Evolutionary conservation across 2,888 invertebrate genomes (phyloP).

Genomic region (Pristionchus exspectatus): DNA sequence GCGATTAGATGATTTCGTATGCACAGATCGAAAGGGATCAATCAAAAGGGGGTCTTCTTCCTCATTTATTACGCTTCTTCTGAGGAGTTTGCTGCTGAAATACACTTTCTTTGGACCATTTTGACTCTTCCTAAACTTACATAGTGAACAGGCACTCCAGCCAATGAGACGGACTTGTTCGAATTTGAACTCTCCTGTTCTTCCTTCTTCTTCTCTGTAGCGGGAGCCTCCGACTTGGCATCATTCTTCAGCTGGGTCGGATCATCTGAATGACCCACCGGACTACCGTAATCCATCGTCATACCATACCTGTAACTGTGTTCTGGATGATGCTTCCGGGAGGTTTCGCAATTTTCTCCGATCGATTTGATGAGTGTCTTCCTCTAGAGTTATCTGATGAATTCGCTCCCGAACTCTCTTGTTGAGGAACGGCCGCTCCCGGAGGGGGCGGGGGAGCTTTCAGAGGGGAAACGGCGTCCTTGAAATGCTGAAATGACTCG

Average conservation of each 20-base stretch:
- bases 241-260: slow-evolving; percentile 34
- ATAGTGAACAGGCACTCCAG: not conserved
- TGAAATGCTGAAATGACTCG: not conserved
- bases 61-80: slow-evolving; percentile 28
- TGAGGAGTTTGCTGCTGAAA: slow-evolving; percentile 4
- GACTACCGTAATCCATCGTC: not conserved
- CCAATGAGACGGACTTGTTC: slow-evolving; percentile 34
- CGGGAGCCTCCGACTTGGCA: not conserved
- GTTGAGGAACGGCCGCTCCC: not conserved
- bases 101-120: not conserved
- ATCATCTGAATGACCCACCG: not conserved
- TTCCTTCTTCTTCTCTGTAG: slow-evolving; percentile 1
- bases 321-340: slow-evolving; percentile 37
- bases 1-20: slow-evolving; percentile 35
- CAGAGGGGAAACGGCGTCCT: slow-evolving; percentile 27
- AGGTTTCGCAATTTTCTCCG: not conserved
- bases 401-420: not conserved
- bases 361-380: not conserved
- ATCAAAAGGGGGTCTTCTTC: not conserved
- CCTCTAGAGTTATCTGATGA: slow-evolving; percentile 34
- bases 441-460: not conserved
- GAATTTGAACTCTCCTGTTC: slow-evolving; percentile 30
- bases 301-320: slow-evolving; percentile 3
- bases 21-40: not conserved
- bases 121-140: not conserved